A percentile compares a stretch with the other conserved stretches of the same genome.
These are phyloP conservation scores for Cryptus viduatorius DNA, from an alignment of 2,888 invertebrate species.

Conservation along the genomic window DNA sequence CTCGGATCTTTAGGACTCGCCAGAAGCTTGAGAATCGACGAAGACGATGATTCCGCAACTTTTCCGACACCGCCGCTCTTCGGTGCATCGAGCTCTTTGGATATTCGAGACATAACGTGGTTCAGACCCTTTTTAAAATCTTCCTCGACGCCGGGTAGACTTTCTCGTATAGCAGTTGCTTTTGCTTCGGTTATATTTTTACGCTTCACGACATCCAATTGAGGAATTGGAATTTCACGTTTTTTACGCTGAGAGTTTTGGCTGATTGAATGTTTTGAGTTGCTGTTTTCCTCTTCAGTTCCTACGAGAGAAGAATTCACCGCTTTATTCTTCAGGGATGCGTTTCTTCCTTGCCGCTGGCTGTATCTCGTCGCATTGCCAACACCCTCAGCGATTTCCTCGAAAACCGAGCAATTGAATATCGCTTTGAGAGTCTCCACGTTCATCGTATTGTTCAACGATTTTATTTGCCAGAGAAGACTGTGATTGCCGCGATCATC, in stretches of 20 bases:
- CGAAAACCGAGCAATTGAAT: constrained; percentile 69
- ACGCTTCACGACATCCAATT: neutral
- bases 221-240: constrained; percentile 18
- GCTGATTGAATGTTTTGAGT: neutral
- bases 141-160: constrained; percentile 66
- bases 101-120: constrained; percentile 62
- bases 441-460: constrained; percentile 70
- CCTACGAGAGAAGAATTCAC: neutral
- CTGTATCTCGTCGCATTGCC: constrained; percentile 27
- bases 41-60: constrained; percentile 27
- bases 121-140: constrained; percentile 70
- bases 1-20: constrained; percentile 63
- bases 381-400: constrained; percentile 48
- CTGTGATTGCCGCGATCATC: constrained; percentile 60
- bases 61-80: neutral
- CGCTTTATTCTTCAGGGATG: neutral
- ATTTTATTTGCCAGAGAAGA: constrained; percentile 66
- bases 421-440: constrained; percentile 68
- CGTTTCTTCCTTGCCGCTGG: neutral
- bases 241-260: constrained; percentile 12
- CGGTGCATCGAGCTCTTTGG: constrained; percentile 16
- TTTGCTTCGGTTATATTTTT: constrained; percentile 40
- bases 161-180: constrained; percentile 57
- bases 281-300: neutral
- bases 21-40: constrained; percentile 53